phyloP scores from a whole-genome alignment of 2,888 invertebrate genomes.

The Hipparchia semele region DNA sequence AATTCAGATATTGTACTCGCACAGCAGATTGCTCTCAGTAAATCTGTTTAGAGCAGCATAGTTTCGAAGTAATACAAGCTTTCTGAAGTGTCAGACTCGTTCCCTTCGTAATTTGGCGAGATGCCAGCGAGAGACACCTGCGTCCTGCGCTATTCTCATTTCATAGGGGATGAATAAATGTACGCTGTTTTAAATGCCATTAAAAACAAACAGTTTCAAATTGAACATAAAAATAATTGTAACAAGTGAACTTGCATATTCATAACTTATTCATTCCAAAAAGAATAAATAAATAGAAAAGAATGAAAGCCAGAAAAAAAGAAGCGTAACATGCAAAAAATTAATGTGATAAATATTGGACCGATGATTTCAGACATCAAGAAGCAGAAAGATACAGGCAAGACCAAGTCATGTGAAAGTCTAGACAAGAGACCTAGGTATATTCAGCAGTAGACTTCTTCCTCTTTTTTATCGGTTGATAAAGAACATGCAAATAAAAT shows the following conservation, averaged over 20 bases:
- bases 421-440: no score
- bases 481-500: no score
- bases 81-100: conserved; percentile 38
- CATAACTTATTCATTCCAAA: neutral
- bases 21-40: conserved; percentile 6
- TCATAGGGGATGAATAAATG: conserved; percentile 23
- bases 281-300: neutral
- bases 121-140: conserved; percentile 42
- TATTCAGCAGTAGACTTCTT: no score
- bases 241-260: neutral
- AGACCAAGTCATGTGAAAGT: no score
- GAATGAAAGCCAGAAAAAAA: neutral
- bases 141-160: conserved; percentile 24
- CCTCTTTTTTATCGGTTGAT: no score
- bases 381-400: no score
- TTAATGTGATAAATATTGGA: no score
- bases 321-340: neutral
- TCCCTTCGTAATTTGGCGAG: conserved; percentile 42
- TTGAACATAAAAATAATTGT: neutral
- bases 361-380: no score
- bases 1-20: neutral
- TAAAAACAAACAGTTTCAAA: neutral
- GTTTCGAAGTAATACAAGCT: conserved; percentile 31
- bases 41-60: conserved; percentile 28
- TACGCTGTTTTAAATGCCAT: conserved; percentile 13